Percentiles rank a stretch among this genome's conserved stretches.
These are phyloP conservation scores for Epinotia nisella DNA, from an alignment of 2,888 invertebrate species.

Conservation along the genomic window DNA sequence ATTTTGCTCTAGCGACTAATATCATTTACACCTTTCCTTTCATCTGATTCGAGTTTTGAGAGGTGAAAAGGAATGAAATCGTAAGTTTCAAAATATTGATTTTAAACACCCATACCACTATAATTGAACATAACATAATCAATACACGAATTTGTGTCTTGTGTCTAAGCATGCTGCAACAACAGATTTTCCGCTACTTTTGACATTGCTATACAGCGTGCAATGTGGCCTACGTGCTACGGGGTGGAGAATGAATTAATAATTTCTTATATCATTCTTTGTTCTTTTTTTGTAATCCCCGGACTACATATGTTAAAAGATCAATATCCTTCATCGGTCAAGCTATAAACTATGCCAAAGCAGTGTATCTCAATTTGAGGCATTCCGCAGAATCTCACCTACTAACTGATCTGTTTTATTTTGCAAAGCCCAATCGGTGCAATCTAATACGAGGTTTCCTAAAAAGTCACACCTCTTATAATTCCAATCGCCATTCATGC, in stretches of 20 bases:
- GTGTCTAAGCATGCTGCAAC: background rate
- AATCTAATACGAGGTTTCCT: background rate
- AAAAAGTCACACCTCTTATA: background rate
- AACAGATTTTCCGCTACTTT: background rate
- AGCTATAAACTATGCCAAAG: background rate
- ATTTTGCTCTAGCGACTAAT: slow-evolving; percentile 7
- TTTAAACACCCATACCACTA: background rate
- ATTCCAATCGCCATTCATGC: background rate
- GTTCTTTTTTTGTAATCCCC: no score
- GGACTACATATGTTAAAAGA: no score
- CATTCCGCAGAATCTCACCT: background rate
- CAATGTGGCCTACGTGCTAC: background rate
- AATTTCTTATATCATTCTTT: no score
- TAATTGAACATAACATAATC: background rate
- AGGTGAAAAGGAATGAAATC: background rate
- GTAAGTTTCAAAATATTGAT: background rate
- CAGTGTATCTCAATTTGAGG: background rate
- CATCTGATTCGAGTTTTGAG: slow-evolving; percentile 16
- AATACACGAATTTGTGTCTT: background rate
- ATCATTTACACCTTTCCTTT: slow-evolving; percentile 41
- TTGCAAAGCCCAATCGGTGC: background rate
- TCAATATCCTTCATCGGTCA: background rate
- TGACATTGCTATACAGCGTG: background rate
- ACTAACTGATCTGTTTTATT: background rate
- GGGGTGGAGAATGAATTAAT: background rate